These are phyloP conservation scores for Diploscapter pachys DNA, from an alignment of 1,140 invertebrate genomes.

Conservation along the genomic window DNA sequence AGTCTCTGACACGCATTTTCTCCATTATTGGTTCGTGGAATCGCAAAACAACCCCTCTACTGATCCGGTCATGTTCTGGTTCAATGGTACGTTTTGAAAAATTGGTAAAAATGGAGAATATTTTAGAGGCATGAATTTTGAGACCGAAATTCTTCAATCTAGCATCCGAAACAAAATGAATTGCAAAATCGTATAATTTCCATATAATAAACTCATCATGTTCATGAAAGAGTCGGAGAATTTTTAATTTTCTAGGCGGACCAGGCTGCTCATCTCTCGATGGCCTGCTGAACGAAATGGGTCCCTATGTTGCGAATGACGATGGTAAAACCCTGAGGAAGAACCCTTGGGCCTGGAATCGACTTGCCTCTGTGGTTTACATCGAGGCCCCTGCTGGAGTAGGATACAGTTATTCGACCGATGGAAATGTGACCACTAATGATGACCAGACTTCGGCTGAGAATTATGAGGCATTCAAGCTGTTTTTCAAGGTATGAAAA, in stretches of 20 bases:
- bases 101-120: slow-evolving; percentile 48
- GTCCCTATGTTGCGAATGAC: slow-evolving; percentile 61
- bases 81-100: slow-evolving; percentile 65
- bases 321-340: slow-evolving; percentile 59
- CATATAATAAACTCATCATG: neutral
- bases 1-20: slow-evolving; percentile 52
- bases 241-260: slow-evolving; percentile 53
- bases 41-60: slow-evolving; percentile 60
- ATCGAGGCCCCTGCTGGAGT: slow-evolving; percentile 67
- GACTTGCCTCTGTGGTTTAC: slow-evolving; percentile 74
- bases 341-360: slow-evolving; percentile 64
- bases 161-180: neutral
- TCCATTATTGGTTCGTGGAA: slow-evolving; percentile 62
- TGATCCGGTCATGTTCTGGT: slow-evolving; percentile 66
- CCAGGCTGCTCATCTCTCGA: slow-evolving; percentile 65
- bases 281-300: slow-evolving; percentile 64
- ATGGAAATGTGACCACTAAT: slow-evolving; percentile 62
- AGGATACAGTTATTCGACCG: slow-evolving; percentile 65
- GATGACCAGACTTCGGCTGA: slow-evolving; percentile 63
- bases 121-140: neutral
- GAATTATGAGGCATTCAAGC: slow-evolving; percentile 63
- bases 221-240: slow-evolving; percentile 4
- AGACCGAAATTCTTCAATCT: neutral
- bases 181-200: neutral
- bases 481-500: slow-evolving; percentile 62